Conservation (phyloP, 2,113 vertebrate genomes). For the Brachypodius melanocephalos region DNA sequence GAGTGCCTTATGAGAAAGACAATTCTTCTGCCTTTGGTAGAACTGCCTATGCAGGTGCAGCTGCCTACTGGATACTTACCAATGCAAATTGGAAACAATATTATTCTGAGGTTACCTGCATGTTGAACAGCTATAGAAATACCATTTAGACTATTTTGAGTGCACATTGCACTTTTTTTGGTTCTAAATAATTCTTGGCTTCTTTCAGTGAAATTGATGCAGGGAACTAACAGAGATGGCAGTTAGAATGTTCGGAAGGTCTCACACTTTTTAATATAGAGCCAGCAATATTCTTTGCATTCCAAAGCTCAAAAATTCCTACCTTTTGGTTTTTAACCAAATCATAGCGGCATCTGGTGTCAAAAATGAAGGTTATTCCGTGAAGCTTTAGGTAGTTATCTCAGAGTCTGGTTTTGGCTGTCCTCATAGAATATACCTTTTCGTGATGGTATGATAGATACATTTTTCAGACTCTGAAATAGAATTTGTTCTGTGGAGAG, state of each 20-base stretch:
- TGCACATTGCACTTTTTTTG: neutral
- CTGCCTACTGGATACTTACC: neutral
- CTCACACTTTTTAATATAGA: neutral
- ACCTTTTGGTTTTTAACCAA: neutral
- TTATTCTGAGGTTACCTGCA: neutral
- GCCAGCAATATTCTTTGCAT: neutral
- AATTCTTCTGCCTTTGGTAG: neutral
- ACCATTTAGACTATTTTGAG: neutral
- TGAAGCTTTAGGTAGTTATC: neutral
- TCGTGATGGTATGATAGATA: neutral
- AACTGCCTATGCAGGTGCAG: neutral
- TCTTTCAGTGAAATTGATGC: neutral
- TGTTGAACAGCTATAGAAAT: neutral
- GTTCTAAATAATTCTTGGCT: neutral
- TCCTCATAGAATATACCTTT: neutral
- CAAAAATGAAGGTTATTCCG: neutral
- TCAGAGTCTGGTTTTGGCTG: neutral
- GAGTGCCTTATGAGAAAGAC: neutral
- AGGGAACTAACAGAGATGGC: constrained; percentile 10
- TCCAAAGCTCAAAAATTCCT: neutral
- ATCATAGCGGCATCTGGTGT: neutral
- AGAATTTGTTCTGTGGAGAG: neutral
- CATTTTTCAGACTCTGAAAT: neutral
- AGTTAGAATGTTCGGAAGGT: neutral
- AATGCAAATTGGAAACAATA: neutral